Conservation (phyloP, 2,797 vertebrate genomes). For the Lindbergichthys nudifrons region DNA sequence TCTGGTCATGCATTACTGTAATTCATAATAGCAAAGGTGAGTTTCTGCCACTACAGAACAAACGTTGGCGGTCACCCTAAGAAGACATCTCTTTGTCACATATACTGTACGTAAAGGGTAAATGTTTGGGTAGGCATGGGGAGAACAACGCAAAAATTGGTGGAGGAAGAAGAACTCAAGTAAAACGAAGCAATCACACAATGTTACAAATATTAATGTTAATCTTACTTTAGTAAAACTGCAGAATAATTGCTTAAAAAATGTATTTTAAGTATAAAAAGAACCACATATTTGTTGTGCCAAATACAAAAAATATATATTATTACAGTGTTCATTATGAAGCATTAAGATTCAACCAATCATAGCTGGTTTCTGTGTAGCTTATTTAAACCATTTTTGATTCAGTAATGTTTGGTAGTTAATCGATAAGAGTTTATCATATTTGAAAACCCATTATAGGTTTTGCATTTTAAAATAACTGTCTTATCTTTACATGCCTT, state of each 20-base stretch:
- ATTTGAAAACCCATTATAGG: not conserved
- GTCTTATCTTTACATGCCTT: too few species aligned
- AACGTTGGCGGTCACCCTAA: too few species aligned
- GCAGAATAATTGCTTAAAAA: not conserved
- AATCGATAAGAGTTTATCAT: not conserved
- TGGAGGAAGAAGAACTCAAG: not conserved
- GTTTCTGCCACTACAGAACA: not conserved
- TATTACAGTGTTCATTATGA: not conserved
- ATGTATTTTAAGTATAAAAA: not conserved
- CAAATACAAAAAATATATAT: not conserved
- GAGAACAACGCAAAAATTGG: not conserved
- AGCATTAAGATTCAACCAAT: not conserved
- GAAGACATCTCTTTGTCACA: too few species aligned
- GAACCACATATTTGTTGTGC: not conserved
- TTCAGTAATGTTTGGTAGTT: not conserved
- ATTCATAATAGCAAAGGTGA: not conserved
- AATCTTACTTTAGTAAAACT: not conserved
- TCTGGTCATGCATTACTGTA: not conserved
- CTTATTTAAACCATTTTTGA: not conserved
- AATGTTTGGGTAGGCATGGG: not conserved
- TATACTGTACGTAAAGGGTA: not conserved
- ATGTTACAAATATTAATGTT: not conserved
- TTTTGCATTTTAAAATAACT: not conserved
- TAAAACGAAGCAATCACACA: not conserved
- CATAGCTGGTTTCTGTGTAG: not conserved